Base-by-base conservation (phyloP, 2,113 vertebrate species). In the Lathamus discolor region DNA sequence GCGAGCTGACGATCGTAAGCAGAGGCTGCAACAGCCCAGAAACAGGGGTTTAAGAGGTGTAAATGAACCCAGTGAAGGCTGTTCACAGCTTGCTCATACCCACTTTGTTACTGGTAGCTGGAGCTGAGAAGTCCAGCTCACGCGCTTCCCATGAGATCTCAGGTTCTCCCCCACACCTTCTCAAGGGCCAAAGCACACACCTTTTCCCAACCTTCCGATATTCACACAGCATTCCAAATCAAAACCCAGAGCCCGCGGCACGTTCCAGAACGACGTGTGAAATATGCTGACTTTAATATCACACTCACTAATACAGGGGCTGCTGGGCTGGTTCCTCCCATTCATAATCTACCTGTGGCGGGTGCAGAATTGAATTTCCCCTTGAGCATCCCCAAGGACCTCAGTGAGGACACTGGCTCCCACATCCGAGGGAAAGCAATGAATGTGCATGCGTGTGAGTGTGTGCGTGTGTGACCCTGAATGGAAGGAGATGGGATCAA, bases 271-370 rank as follows among this genome's bases (percentile, higher is more conserved):
- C 49, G 24, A 63, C 2, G 59, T 90, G 93, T 86, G 90, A 92
- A 77, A 78, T 82, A 51, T 31, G 70, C 81, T 51, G 93, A 44
- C 64, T 92, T 77, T 55, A 94, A 73, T 77, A 77, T 81, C 76
- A 86, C 80, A 62, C 70, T 41, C 62, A 52, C 15, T 54, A 44
- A 51, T 4, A 15, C 2, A 48, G 39, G 57, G n/a, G 62, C 22
- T 46, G 86, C 72, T 10, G 72, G 48, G 72, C 70, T 74, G 72
- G 23, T 31, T 11, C 78, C 62, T 39, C 14, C 78, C 68, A 59
- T 44, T 35, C 57, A 44, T 66, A 37, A 75, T 19, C 31, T 11
- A 69, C 46, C 67, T 6, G 2, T 1, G 3, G 55, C 2, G 5
- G 39, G 44, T 72, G 83, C 69, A 35, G 74, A 84, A 72, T 18